Evolutionary conservation across 2,797 vertebrate species (phyloP).

Genomic region (Buceros bicornis): DNA sequence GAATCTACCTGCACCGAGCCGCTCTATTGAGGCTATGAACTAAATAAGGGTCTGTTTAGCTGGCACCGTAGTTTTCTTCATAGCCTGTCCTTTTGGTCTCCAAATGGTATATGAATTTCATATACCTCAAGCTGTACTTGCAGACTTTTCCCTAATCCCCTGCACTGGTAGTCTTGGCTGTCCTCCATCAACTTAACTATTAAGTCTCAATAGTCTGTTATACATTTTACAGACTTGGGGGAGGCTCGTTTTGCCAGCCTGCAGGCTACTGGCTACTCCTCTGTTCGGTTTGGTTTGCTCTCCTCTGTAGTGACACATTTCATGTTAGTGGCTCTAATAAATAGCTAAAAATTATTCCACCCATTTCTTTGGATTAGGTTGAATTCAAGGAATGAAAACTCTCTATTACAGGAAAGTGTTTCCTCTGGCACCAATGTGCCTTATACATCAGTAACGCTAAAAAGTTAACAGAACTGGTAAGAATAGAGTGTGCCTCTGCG

Average conservation of each 20-base stretch:
- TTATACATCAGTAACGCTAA: not conserved
- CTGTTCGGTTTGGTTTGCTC: not conserved
- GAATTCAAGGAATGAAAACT: not conserved
- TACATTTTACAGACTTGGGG: slow-evolving; percentile 9
- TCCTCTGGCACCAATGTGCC: not conserved
- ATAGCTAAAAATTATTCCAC: not conserved
- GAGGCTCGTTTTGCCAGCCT: not conserved
- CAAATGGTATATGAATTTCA: not conserved
- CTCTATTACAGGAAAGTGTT: not conserved
- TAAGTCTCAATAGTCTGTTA: slow-evolving; percentile 31
- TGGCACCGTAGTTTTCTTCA: not conserved
- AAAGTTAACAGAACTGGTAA: not conserved
- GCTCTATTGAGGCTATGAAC: not conserved
- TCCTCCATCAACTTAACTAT: slow-evolving; percentile 14
- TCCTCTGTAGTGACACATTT: not conserved
- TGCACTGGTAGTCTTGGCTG: slow-evolving; percentile 41
- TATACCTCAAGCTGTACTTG: not conserved
- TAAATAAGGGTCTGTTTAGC: not conserved
- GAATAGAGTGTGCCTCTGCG: rapidly evolving
- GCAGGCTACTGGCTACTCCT: not conserved
- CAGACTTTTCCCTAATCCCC: slow-evolving; percentile 3
- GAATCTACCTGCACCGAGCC: not conserved
- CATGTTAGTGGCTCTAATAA: not conserved
- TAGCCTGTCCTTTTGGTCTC: not conserved
- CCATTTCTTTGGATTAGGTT: not conserved